A percentile compares a stretch with the other conserved stretches of the same genome.
These are phyloP conservation scores for Calliopum simillimum DNA, from an alignment of 2,888 invertebrate species.

Conservation along the genomic window DNA sequence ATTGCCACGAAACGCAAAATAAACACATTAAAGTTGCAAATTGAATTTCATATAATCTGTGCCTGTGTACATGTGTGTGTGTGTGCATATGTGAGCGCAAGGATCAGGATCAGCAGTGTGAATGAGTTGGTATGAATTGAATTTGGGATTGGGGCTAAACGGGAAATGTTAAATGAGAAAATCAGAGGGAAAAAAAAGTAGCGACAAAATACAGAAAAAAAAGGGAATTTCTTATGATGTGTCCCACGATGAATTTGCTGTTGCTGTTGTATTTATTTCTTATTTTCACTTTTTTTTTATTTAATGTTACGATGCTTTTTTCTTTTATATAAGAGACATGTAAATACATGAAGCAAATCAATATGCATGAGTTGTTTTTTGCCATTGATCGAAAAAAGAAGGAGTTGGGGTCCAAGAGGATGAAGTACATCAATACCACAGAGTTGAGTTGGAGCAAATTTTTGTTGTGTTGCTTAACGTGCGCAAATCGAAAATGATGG, in stretches of 20 bases:
- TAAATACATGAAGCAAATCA: background rate
- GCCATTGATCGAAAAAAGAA: background rate
- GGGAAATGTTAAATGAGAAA: no score
- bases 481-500: constrained; percentile 29
- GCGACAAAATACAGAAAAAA: background rate
- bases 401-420: background rate
- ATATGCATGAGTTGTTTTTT: background rate
- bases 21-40: constrained; percentile 65
- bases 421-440: background rate
- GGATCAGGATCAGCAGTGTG: background rate
- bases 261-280: constrained; percentile 26
- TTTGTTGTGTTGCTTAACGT: constrained; percentile 17
- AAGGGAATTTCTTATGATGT: constrained; percentile 19
- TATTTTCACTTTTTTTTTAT: no score
- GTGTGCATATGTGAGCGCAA: constrained; percentile 26
- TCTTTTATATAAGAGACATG: constrained; percentile 22
- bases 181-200: no score
- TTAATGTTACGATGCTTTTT: background rate
- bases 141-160: no score
- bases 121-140: background rate
- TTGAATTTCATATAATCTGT: constrained; percentile 63
- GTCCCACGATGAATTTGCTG: constrained; percentile 25
- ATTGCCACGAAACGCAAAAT: constrained; percentile 62
- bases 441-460: background rate
- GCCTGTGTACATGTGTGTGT: no score